Percentiles rank a stretch among this genome's conserved stretches.
Conservation (phyloP, 2,888 invertebrate genomes). For the Octodonta nipae region DNA sequence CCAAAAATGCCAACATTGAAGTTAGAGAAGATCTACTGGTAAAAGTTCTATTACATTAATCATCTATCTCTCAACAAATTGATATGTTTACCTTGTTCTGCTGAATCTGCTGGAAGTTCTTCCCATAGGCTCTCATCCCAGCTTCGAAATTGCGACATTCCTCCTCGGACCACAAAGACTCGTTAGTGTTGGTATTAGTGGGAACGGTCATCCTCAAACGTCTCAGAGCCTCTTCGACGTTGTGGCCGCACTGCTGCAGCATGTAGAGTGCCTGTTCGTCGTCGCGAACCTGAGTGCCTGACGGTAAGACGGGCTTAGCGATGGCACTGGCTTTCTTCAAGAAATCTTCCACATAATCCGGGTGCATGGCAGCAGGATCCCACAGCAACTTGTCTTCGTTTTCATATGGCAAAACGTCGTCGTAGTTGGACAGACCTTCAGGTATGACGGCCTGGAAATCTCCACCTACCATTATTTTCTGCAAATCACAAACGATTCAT, state of each 20-base stretch:
- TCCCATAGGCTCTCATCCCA: constrained; percentile 83
- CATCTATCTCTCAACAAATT: too few relatives aligned
- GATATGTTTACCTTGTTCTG: constrained; percentile 61
- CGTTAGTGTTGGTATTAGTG: constrained; percentile 56
- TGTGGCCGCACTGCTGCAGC: constrained; percentile 86
- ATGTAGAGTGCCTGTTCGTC: constrained; percentile 83
- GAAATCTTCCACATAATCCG: constrained; percentile 66
- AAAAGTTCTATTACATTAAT: too few relatives aligned
- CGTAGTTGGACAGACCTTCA: constrained; percentile 80
- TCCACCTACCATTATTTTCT: constrained; percentile 87
- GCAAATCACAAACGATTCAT: constrained; percentile 12
- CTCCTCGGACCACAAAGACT: constrained; percentile 78
- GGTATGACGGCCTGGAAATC: constrained; percentile 91
- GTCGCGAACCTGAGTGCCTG: constrained; percentile 67
- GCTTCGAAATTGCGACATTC: constrained; percentile 95
- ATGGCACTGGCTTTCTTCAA: constrained; percentile 45
- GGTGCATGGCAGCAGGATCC: constrained; percentile 70
- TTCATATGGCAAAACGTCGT: constrained; percentile 85
- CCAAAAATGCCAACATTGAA: too few relatives aligned
- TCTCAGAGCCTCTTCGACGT: constrained; percentile 82
- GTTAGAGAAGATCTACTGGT: too few relatives aligned
- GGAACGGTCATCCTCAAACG: constrained; percentile 41
- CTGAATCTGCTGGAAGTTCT: constrained; percentile 90
- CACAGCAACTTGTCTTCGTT: constrained; percentile 90
- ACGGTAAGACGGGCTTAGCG: constrained; percentile 44